These are phyloP conservation scores for Ecliptopera silaceata DNA, from an alignment of 2,888 invertebrate species.

Conservation along the genomic window DNA sequence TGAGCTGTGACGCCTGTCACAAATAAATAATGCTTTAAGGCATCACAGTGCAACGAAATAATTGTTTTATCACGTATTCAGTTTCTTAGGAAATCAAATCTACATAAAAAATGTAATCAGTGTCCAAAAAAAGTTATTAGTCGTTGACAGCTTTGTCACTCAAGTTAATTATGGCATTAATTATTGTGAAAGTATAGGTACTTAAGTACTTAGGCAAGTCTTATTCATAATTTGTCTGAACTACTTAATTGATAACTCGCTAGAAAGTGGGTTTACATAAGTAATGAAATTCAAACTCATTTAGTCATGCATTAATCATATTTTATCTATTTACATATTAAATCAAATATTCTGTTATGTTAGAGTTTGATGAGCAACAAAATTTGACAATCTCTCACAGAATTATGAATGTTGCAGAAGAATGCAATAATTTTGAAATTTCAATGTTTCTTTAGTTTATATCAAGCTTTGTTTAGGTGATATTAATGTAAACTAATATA, in stretches of 20 bases:
- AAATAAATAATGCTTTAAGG: too few species aligned
- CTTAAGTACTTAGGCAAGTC: constrained; percentile 16
- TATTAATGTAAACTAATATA: too few species aligned
- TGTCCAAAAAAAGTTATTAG: constrained; percentile 30
- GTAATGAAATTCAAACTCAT: constrained; percentile 7
- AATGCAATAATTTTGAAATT: too few species aligned
- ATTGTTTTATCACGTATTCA: neutral
- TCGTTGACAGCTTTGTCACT: constrained; percentile 24
- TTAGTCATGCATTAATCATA: constrained; percentile 1
- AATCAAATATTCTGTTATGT: neutral
- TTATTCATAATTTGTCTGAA: constrained; percentile 21
- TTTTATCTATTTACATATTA: constrained; percentile 1
- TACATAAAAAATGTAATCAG: constrained; percentile 5
- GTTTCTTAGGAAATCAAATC: constrained; percentile 1
- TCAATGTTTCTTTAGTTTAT: too few species aligned
- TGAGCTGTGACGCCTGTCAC: too few species aligned
- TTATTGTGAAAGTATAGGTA: constrained; percentile 30
- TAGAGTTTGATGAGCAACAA: neutral
- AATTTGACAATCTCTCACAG: neutral
- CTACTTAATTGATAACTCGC: constrained; percentile 24
- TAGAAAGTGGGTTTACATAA: constrained; percentile 18
- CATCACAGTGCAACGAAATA: neutral
- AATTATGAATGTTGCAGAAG: too few species aligned
- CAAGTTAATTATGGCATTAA: constrained; percentile 19
- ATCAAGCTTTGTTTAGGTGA: too few species aligned